A percentile compares a stretch with the other conserved stretches of the same genome.
Evolutionary conservation across 2,797 vertebrate species (phyloP).

Genomic region (Adelosebastes latens): DNA sequence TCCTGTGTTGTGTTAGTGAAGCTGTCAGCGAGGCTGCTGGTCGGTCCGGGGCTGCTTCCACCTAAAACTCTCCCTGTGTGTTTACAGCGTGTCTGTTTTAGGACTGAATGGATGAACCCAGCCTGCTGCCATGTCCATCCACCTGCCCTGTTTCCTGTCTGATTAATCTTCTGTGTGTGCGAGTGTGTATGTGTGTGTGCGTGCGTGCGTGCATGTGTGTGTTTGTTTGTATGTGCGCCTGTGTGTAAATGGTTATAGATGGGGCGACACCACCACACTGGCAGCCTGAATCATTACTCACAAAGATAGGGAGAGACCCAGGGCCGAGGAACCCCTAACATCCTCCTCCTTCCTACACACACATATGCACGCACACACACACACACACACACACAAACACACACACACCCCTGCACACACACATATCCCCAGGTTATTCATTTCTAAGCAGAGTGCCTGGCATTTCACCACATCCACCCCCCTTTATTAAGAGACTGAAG

Average conservation of each 20-base stretch:
- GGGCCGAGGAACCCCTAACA: conserved; percentile 71
- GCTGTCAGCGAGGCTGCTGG: conserved; percentile 30
- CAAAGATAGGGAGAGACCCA: conserved; percentile 85
- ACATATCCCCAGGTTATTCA: conserved; percentile 80
- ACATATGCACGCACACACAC: conserved; percentile 10
- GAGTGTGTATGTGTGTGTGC: conserved; percentile 9
- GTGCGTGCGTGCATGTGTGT: background rate
- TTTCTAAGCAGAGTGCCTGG: conserved; percentile 88
- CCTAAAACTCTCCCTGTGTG: conserved; percentile 42
- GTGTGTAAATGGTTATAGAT: conserved; percentile 95
- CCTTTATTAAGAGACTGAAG: conserved; percentile 88
- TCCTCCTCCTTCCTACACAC: conserved; percentile 47
- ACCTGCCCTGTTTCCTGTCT: conserved; percentile 73
- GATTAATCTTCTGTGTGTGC: conserved; percentile 66
- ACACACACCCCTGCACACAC: conserved; percentile 21
- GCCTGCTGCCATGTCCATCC: conserved; percentile 70
- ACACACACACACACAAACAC: conserved; percentile 26
- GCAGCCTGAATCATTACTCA: conserved; percentile 96
- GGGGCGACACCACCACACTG: conserved; percentile 91
- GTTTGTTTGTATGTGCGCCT: conserved; percentile 57
- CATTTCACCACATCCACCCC: conserved; percentile 89
- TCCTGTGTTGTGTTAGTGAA: conserved; percentile 20
- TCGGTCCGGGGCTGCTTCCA: conserved; percentile 31
- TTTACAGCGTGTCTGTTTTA: conserved; percentile 76
- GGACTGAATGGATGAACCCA: conserved; percentile 73